Evolutionary conservation across 2,888 invertebrate species (phyloP).

Genomic region (Argyresthia albistria): DNA sequence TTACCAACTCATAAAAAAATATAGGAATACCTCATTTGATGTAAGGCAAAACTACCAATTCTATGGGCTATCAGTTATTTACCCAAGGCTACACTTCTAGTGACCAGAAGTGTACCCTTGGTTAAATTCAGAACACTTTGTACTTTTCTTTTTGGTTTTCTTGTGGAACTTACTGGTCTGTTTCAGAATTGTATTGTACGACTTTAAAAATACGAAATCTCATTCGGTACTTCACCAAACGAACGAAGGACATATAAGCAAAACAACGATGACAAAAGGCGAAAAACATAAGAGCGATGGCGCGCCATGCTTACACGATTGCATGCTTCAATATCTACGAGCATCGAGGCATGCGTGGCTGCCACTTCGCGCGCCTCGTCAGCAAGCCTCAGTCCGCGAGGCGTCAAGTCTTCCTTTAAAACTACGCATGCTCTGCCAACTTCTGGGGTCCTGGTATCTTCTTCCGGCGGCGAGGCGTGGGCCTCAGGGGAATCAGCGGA

Average conservation of each 20-base stretch:
- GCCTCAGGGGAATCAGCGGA: constrained; percentile 22
- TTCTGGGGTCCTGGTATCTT: constrained; percentile 38
- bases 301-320: constrained; percentile 79
- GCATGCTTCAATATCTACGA: constrained; percentile 76
- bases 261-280: constrained; percentile 12
- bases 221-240: background rate
- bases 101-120: no score
- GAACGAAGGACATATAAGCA: constrained; percentile 11
- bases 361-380: constrained; percentile 65
- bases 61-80: no score
- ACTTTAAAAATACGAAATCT: no score
- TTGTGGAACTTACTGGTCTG: no score
- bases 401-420: constrained; percentile 59
- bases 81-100: no score
- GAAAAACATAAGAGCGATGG: constrained; percentile 39
- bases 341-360: constrained; percentile 65
- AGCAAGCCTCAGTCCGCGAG: constrained; percentile 54
- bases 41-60: no score
- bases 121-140: no score
- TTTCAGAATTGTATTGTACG: no score
- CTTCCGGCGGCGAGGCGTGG: constrained; percentile 35
- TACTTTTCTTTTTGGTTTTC: no score
- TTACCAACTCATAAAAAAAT: no score
- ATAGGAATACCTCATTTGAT: no score
- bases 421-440: constrained; percentile 57